phyloP scores from a whole-genome alignment of 2,113 vertebrate genomes.

The Otus sunia region DNA sequence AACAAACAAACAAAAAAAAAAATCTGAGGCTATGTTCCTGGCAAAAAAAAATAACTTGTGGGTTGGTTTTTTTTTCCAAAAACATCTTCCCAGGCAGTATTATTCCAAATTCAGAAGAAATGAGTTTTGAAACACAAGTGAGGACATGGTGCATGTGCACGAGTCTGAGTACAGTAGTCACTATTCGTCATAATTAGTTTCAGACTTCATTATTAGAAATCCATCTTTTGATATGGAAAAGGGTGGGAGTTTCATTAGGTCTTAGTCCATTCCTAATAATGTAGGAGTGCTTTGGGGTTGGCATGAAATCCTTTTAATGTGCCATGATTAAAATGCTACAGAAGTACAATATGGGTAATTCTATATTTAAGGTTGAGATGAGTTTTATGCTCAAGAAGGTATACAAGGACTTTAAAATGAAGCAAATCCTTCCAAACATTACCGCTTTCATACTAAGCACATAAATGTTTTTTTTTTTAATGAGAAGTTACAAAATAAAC shows the following conservation, averaged over 20 bases:
- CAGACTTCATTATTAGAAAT: not conserved
- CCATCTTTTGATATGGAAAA: not conserved
- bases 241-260: not conserved
- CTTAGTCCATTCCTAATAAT: not conserved
- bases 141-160: not conserved
- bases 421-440: not conserved
- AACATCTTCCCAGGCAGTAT: fast-evolving
- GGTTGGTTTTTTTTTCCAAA: not conserved
- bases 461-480: not conserved
- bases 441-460: not conserved
- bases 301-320: not conserved
- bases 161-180: not conserved
- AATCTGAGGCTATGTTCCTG: not conserved
- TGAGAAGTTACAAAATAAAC: not conserved
- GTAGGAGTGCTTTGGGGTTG: not conserved
- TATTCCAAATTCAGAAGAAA: not conserved
- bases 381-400: not conserved
- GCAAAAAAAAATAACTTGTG: not conserved
- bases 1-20: too few species aligned
- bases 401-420: not conserved
- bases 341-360: not conserved
- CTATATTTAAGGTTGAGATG: not conserved
- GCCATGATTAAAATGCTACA: not conserved
- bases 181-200: not conserved
- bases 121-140: not conserved